Percentiles rank a stretch among this genome's conserved stretches.
These are phyloP conservation scores for Drosophila vallismaia DNA, from an alignment of 2,888 invertebrate species.

Conservation along the genomic window DNA sequence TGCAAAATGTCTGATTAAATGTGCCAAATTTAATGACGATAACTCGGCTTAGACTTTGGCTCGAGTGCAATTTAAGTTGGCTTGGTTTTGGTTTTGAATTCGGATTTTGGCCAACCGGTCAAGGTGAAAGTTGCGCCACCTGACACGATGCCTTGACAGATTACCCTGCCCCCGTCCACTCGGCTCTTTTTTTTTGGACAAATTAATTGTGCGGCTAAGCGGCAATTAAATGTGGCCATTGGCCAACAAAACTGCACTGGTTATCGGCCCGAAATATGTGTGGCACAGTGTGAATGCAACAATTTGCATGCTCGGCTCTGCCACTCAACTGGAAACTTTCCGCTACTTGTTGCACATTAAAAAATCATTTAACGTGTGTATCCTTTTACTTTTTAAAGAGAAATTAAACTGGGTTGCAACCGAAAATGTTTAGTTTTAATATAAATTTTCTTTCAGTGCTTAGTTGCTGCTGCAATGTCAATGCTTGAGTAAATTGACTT, in stretches of 20 bases:
- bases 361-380: background rate
- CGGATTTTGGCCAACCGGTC: conserved; percentile 66
- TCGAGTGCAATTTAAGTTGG: conserved; percentile 45
- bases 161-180: conserved; percentile 8
- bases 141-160: conserved; percentile 53
- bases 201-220: conserved; percentile 76
- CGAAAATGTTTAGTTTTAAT: no score
- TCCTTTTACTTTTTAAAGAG: background rate
- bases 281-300: conserved; percentile 53
- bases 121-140: conserved; percentile 82
- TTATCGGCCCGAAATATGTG: conserved; percentile 45
- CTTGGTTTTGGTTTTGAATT: conserved; percentile 24
- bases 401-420: background rate
- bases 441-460: background rate
- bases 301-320: conserved; percentile 55
- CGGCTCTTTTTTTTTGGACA: conserved; percentile 60
- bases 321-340: conserved; percentile 49
- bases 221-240: conserved; percentile 63
- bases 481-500: conserved; percentile 62
- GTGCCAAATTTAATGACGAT: conserved; percentile 50
- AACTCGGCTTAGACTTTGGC: conserved; percentile 43
- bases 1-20: conserved; percentile 58
- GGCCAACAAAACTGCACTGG: conserved; percentile 45
- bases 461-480: conserved; percentile 42
- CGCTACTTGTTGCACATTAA: conserved; percentile 1